Base-by-base conservation (phyloP, 1,140 invertebrate species). In the Penaeus indicus region DNA sequence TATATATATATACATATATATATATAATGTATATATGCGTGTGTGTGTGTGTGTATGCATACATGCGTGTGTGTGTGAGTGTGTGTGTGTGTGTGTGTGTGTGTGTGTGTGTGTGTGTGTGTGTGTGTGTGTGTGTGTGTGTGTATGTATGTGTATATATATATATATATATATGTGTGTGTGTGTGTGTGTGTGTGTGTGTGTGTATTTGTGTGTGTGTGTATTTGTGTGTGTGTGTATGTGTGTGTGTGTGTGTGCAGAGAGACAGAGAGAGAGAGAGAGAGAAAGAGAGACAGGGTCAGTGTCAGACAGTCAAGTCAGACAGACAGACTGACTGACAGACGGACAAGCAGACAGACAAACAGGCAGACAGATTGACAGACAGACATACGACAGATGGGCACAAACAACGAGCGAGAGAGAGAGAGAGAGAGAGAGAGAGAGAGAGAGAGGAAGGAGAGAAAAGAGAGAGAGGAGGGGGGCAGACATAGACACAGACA, bases 361-460 rank as follows among this genome's bases (percentile, higher is more conserved):
- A 60, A 81, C 81, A 63, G 25, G 27, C 81, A 19, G 21, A 64
- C 60, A 84, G 25, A 38, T 54, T 18, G 54, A 81, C 10, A 60
- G 79, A n/a, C 11, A n/a, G 79, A 81, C 18, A 60, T n/a, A 81
- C 18, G 19, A 27, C 32, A 21, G 47, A 25, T 47, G 42, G 27
- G 54, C 54, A 81, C 25, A 69, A 27, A 69, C 25, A 81, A 27
- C 60, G 79, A 81, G 60, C 38, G 38, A 1, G 38, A 42, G 4
- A 42, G 38, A 42, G 38, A 42, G 38, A 42, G 38, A 42, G 3
- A 81, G 47, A 81, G 54, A 81, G 79, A 81, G 79, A 81, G 79
- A 81, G 79, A 81, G 18, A 63, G 79, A 67, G 63, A 0, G 62
- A 38, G 63, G 11, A 32, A 32, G 2, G 64, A n/a, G 7, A 27